phyloP scores from a whole-genome alignment of 1,140 invertebrate species.

The Megalopta genalis region DNA sequence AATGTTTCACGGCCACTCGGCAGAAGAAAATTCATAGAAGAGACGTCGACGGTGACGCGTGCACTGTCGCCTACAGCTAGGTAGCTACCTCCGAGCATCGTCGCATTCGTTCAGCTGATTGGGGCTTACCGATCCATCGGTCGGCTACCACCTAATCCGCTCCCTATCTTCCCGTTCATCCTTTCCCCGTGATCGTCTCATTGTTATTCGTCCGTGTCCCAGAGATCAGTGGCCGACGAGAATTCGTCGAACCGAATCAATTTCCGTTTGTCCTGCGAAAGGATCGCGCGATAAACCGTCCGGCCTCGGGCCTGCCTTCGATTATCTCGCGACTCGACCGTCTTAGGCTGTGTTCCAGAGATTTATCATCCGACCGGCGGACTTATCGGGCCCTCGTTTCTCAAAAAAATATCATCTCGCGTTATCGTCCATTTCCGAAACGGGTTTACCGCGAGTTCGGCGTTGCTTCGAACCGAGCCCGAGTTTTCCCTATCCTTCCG shows the following conservation, averaged over 20 bases:
- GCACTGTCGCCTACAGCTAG: conserved; percentile 37
- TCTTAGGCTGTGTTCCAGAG: no score
- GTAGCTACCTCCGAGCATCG: conserved; percentile 42
- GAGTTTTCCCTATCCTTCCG: no score
- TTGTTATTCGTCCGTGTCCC: conserved; percentile 63
- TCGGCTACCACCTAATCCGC: conserved; percentile 68
- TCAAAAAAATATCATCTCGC: no score
- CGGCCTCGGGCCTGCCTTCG: background rate
- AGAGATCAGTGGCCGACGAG: conserved; percentile 11
- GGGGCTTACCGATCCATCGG: conserved; percentile 50
- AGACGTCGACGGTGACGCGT: conserved; percentile 15
- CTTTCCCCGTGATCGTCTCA: conserved; percentile 68
- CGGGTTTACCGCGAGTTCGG: no score
- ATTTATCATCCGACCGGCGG: no score
- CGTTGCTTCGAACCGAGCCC: no score
- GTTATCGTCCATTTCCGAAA: no score
- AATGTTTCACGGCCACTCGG: background rate
- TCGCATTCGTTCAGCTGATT: conserved; percentile 54
- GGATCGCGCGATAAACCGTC: background rate
- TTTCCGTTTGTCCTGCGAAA: conserved; percentile 20
- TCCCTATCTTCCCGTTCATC: conserved; percentile 67
- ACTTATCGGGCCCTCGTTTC: no score
- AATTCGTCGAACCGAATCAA: conserved; percentile 49
- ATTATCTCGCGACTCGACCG: no score
- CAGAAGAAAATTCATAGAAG: background rate